A percentile compares a stretch with the other conserved stretches of the same genome.
These are phyloP conservation scores for Thalassarche chlororhynchos DNA, from an alignment of 2,113 vertebrate genomes.

Conservation along the genomic window DNA sequence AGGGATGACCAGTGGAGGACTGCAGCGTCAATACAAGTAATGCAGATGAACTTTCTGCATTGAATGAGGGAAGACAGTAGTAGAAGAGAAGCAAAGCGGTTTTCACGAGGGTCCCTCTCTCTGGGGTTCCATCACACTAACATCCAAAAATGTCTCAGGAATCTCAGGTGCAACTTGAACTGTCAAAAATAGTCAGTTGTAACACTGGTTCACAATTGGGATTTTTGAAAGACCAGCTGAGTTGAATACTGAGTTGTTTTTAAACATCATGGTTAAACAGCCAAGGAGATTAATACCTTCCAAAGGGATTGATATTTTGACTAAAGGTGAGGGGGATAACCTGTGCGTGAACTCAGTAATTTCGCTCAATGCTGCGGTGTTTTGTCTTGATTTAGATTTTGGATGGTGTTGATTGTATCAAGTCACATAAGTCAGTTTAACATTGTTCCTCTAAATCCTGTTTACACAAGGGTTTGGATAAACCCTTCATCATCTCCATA, in stretches of 20 bases:
- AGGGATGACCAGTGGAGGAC: not conserved
- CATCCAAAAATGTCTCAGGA: not conserved
- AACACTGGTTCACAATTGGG: not conserved
- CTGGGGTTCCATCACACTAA: not conserved
- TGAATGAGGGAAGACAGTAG: not conserved
- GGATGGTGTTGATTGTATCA: not conserved
- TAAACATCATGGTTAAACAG: not conserved
- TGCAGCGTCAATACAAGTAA: not conserved
- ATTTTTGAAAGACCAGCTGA: not conserved
- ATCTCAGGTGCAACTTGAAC: not conserved
- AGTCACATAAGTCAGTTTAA: not conserved
- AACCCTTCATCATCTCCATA: not conserved
- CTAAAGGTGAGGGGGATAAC: not conserved
- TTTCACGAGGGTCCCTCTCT: not conserved
- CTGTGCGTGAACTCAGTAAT: not conserved
- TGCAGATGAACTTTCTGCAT: not conserved
- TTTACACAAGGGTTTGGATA: not conserved
- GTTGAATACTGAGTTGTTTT: not conserved
- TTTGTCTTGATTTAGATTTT: not conserved
- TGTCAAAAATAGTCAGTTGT: not conserved
- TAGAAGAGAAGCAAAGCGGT: not conserved
- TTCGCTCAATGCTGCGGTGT: fast-evolving
- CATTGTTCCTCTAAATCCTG: not conserved
- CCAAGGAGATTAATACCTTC: not conserved
- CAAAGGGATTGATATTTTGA: not conserved